Evolutionary conservation across 1,140 invertebrate species (phyloP).

Genomic region (Hermatobates lingyangjiaoensis): DNA sequence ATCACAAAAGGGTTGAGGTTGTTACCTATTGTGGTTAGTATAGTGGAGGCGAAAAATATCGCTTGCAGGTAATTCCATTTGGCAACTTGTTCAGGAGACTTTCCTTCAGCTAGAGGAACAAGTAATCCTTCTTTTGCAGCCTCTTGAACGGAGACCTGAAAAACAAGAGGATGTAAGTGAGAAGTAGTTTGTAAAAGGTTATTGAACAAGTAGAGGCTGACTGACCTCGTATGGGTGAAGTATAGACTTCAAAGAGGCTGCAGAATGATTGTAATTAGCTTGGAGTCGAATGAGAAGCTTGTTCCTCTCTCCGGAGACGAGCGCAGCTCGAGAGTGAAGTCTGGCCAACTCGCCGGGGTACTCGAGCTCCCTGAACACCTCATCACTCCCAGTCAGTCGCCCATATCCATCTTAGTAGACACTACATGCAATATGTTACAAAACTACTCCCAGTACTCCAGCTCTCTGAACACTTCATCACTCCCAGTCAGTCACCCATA

Average conservation of each 20-base stretch:
- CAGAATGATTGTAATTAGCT: not conserved
- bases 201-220: not conserved
- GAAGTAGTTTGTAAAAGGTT: not conserved
- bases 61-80: slow-evolving; percentile 59
- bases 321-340: slow-evolving; percentile 32
- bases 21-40: slow-evolving; percentile 51
- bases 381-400: no score
- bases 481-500: no score
- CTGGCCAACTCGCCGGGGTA: slow-evolving; percentile 45
- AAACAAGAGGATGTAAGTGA: not conserved
- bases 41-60: slow-evolving; percentile 66
- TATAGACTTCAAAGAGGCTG: not conserved
- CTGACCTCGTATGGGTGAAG: slow-evolving; percentile 11
- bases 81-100: slow-evolving; percentile 29
- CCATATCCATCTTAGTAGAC: no score
- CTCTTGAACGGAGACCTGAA: slow-evolving; percentile 27
- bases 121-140: slow-evolving; percentile 39
- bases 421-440: no score
- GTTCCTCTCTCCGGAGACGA: slow-evolving; percentile 27
- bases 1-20: no score
- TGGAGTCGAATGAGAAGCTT: slow-evolving; percentile 33
- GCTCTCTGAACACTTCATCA: no score
- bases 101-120: slow-evolving; percentile 26
- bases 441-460: no score
- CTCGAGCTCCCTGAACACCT: slow-evolving; percentile 55